A percentile compares a stretch with the other conserved stretches of the same genome.
phyloP scores from a whole-genome alignment of 2,113 vertebrate species.

The Electrona antarctica region DNA sequence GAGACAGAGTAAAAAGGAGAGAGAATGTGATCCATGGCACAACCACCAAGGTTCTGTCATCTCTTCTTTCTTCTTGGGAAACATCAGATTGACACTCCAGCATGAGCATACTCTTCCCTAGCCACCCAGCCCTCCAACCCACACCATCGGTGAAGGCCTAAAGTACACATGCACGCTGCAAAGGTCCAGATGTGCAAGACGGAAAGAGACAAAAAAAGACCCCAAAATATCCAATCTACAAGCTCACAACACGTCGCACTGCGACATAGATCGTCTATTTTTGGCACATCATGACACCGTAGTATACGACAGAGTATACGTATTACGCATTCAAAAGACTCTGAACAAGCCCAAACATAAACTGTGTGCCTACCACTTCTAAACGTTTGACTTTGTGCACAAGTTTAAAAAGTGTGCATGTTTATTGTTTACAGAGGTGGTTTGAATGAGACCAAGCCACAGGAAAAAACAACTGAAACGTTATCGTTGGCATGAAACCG shows the following conservation, averaged over 20 bases:
- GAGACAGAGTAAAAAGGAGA: constrained; percentile 23
- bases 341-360: constrained; percentile 9
- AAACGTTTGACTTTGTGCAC: constrained; percentile 8
- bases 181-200: constrained; percentile 43
- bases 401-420: background rate
- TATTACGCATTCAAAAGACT: too few relatives aligned
- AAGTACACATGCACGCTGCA: constrained; percentile 50
- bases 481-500: constrained; percentile 8
- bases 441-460: background rate
- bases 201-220: constrained; percentile 13
- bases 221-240: background rate
- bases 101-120: constrained; percentile 48
- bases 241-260: background rate
- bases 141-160: constrained; percentile 48
- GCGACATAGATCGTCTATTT: background rate
- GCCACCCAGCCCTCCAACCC: constrained; percentile 2
- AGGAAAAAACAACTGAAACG: background rate
- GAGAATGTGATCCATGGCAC: constrained; percentile 32
- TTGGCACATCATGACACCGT: background rate
- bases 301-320: too few relatives aligned
- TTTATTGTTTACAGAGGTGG: background rate
- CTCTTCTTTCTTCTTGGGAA: constrained; percentile 50
- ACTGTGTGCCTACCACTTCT: constrained; percentile 8
- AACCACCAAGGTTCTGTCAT: constrained; percentile 59
- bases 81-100: constrained; percentile 57